Evolutionary conservation across 2,797 vertebrate species (phyloP), one percentile per base, ranked within the genome.

Genomic region (Scyliorhinus canicula): DNA sequence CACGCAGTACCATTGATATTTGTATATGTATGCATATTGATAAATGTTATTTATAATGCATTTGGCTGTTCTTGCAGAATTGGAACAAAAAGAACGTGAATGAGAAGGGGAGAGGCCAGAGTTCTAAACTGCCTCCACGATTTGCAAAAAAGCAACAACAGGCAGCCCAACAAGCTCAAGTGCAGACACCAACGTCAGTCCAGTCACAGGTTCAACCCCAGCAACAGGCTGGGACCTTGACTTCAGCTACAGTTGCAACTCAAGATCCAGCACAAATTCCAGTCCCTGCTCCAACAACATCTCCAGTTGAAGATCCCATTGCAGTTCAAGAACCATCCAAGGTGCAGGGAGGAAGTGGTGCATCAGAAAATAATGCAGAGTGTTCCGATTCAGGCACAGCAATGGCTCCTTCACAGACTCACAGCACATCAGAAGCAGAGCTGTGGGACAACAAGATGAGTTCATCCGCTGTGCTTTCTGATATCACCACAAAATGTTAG

Each of bases 81-180:
- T 99, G 98, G 98, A 98, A 97, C 96, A 99, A 99, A 97, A 99
- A 99, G 96, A 98, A 98, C 95, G 97, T 98, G 1, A 97, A 97
- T 0, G 99, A 99, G 95, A 99, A 99, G 96, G 98, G 98, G 96
- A 97, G 99, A 97, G 98, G 98, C 95, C 98, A 98, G 93, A 98
- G 98, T 95, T 99, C 98, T 95, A 99, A 99, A 95, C 98, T 99
- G 84, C 99, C 99, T 9, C 99, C 99, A 67, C 97, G 99, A 95
- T 99, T 99, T 98, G 99, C 99, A 95, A 99, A 99, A 96, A 99
- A 99, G 95, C 98, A 99, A 95, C 98, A 98, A 31, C 98, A 98
- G 0, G 93, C 67, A 94, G 93, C 93, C 26, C 98, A 98, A 0
- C 97, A 96, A 24, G 95, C 95, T 79, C 95, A 74, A 0, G 94